phyloP scores from a whole-genome alignment of 1,140 invertebrate genomes.

The Lysiphlebus fabarum region DNA sequence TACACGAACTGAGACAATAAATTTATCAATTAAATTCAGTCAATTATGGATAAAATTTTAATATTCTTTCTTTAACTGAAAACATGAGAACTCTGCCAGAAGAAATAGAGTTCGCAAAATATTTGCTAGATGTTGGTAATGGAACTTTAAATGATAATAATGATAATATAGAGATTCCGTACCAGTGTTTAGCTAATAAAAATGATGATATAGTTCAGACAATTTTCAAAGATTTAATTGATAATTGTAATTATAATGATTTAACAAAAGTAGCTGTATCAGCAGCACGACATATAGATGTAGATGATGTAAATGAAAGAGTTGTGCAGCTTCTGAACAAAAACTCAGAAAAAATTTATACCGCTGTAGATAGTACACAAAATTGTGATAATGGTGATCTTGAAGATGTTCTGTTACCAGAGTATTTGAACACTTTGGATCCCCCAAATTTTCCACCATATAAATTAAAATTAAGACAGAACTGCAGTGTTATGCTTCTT shows the following conservation, averaged over 20 bases:
- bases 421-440: constrained; percentile 30
- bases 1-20: constrained; percentile 29
- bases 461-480: constrained; percentile 3
- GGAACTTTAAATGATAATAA: constrained; percentile 19
- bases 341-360: constrained; percentile 13
- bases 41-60: constrained; percentile 22
- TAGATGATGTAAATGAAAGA: constrained; percentile 26
- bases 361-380: constrained; percentile 18
- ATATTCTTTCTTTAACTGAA: constrained; percentile 22
- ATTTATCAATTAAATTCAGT: constrained; percentile 26
- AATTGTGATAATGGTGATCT: constrained; percentile 17
- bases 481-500: constrained; percentile 5
- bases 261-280: constrained; percentile 21
- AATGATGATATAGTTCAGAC: constrained; percentile 11
- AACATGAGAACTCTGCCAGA: constrained; percentile 22
- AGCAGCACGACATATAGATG: constrained; percentile 22
- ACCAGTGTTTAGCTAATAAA: constrained; percentile 2
- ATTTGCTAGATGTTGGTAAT: constrained; percentile 24
- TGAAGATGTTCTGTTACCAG: constrained; percentile 16
- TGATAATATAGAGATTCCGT: constrained; percentile 18
- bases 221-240: constrained; percentile 15
- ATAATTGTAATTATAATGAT: constrained; percentile 16
- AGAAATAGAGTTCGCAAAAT: constrained; percentile 23
- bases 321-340: constrained; percentile 22
- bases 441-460: constrained; percentile 21